Evolutionary conservation across 2,797 vertebrate genomes (phyloP).

Genomic region (Leuciscus waleckii): DNA sequence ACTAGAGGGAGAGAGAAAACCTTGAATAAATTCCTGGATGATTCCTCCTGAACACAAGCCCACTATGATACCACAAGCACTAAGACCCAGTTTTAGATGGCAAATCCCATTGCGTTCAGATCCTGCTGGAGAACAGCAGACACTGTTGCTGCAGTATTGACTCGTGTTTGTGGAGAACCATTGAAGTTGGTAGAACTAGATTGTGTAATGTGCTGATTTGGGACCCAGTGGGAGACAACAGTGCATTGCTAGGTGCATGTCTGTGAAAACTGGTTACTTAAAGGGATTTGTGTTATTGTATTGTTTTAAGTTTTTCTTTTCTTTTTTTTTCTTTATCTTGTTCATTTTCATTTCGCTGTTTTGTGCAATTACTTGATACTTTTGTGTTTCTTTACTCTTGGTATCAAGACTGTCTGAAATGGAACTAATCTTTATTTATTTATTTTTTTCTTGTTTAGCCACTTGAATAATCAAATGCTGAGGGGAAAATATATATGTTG

Average conservation of each 20-base stretch:
- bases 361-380: constrained; percentile 70
- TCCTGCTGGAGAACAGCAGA: background rate
- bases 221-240: constrained; percentile 44
- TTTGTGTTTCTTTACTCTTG: constrained; percentile 46
- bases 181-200: constrained; percentile 15
- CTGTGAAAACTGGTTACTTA: constrained; percentile 54
- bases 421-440: background rate
- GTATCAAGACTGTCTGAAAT: constrained; percentile 3
- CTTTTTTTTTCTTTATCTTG: background rate
- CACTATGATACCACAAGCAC: background rate
- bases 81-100: background rate
- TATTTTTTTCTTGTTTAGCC: background rate
- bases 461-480: background rate
- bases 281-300: constrained; percentile 20
- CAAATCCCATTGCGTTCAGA: background rate
- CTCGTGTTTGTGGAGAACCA: background rate
- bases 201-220: constrained; percentile 18
- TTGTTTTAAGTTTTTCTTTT: background rate
- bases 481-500: background rate
- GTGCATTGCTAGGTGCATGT: constrained; percentile 21
- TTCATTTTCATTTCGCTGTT: constrained; percentile 48
- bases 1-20: constrained; percentile 11
- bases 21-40: background rate
- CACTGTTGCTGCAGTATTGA: constrained; percentile 16
- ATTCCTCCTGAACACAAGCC: constrained; percentile 35